A percentile compares a stretch with the other conserved stretches of the same genome.
These are phyloP conservation scores for Trichechus manatus DNA, from an alignment of 2,113 vertebrate genomes.

Conservation along the genomic window DNA sequence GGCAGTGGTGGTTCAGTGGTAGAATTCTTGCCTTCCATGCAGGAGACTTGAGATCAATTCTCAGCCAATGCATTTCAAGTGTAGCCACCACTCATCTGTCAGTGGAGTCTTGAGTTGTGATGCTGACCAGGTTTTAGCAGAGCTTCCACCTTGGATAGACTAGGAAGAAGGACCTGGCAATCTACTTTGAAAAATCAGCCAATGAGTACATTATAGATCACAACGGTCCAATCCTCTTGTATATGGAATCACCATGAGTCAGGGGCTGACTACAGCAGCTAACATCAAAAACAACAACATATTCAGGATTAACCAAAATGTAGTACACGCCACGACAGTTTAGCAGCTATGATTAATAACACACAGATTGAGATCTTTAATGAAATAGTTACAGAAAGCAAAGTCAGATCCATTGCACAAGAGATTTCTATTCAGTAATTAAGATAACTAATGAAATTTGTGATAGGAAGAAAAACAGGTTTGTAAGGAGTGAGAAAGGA, in stretches of 20 bases:
- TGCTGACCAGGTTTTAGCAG: background rate
- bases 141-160: background rate
- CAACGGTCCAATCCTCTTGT: background rate
- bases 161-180: background rate
- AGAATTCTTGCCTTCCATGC: background rate
- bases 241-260: no score
- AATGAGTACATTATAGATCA: background rate
- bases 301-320: background rate
- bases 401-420: background rate
- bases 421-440: background rate
- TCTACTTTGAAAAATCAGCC: background rate
- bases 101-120: background rate
- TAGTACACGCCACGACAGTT: background rate
- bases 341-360: background rate
- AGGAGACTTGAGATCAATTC: background rate
- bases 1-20: background rate
- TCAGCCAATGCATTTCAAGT: background rate
- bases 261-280: no score
- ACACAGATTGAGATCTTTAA: background rate
- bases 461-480: background rate
- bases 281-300: no score
- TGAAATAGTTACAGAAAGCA: background rate
- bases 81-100: background rate
- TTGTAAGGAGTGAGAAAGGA: background rate
- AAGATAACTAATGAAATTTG: background rate